Base-by-base conservation (phyloP, 2,888 invertebrate genomes). In the Lasioglossum calceatum region DNA sequence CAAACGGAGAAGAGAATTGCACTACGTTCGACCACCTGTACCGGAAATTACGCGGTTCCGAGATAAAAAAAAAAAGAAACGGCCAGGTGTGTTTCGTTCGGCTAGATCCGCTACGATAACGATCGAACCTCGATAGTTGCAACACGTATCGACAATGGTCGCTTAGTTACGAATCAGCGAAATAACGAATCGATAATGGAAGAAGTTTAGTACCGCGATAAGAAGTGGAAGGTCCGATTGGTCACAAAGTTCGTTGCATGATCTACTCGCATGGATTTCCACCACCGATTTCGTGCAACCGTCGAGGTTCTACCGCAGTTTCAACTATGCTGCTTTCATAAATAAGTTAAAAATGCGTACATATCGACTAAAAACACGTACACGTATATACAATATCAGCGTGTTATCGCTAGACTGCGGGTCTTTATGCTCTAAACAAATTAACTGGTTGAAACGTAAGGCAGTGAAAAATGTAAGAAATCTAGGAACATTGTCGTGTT, bases 21-120 rank as follows among this genome's bases (percentile, higher is more conserved):
- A 81, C 72, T 81, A 76, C 42, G 58, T 89, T 74, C 36, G 71
- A 87, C 67, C 42, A 78, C 70, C 71, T 71, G 71, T 79, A 89
- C 88, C 89, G 87, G 85, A 89, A 85, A 90, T 86, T 85, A 88
- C 90, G 77, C 36, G 36, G 36, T 74, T 39, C 14, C 58, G 23
- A 58, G n/a, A n/a, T 1, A n/a, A n/a, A 58, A n/a, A 8, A 54
- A 10, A 32, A 19, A 64, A 27, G 4, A 14, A 77, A 77, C 70
- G 77, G 47, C 64, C 32, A 27, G 79, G 36, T 58, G 23, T 61
- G 10, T 47, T 70, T 71, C 27, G 70, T 44, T 79, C 79, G 10
- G 27, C 39, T 64, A 71, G 27, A 42, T 64, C 14, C 61, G 10
- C 47, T 50, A 77, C 23, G n/a, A 19, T n/a, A 61, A 58, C 61